phyloP scores from a whole-genome alignment of 2,113 vertebrate species.

The Aspiorhynchus laticeps region DNA sequence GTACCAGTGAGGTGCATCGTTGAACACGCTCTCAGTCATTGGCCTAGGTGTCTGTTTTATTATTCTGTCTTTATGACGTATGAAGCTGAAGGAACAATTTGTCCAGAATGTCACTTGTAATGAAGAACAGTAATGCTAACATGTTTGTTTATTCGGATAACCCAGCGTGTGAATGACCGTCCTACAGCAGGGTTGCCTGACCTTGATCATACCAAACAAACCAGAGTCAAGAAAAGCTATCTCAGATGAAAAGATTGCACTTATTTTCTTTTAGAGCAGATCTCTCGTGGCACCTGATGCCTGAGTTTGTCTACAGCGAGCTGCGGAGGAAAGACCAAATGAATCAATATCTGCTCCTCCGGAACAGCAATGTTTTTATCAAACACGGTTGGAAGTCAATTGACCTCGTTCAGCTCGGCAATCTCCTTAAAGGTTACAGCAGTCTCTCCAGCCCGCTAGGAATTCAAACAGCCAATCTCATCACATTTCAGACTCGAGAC shows the following conservation, averaged over 20 bases:
- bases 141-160: neutral
- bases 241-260: neutral
- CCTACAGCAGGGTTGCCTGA: neutral
- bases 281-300: neutral
- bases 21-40: neutral
- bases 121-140: neutral
- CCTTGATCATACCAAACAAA: neutral
- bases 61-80: neutral
- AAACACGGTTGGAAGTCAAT: neutral
- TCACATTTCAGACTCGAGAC: neutral
- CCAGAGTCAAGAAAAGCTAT: neutral
- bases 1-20: neutral
- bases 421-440: slow-evolving; percentile 14
- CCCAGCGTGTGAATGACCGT: neutral
- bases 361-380: neutral
- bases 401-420: neutral
- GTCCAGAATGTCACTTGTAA: neutral
- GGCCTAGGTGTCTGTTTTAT: neutral
- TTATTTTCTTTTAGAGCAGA: neutral
- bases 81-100: neutral
- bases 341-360: neutral
- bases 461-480: neutral
- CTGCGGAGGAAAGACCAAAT: neutral
- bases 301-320: neutral
- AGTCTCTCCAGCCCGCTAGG: neutral